Evolutionary conservation across 2,888 invertebrate species (phyloP), one percentile per base, ranked within the genome.

Genomic region (Macropis europaea): DNA sequence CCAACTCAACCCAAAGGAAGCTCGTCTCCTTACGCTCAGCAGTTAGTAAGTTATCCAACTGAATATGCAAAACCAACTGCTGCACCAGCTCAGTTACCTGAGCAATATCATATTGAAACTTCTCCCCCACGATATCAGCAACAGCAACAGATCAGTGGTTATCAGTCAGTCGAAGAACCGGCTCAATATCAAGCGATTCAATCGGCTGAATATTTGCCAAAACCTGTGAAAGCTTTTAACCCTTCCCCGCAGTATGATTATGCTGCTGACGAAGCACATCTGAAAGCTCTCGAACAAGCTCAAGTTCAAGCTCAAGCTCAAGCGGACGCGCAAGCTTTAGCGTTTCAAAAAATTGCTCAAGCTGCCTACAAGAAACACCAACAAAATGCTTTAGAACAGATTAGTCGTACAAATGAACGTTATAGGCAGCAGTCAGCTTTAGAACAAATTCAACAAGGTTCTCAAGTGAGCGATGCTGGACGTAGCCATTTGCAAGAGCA

Each of bases 31-130:
- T 87, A 87, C 36, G 69, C 83, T 0, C 83, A 87, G 34, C 85
- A 86, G 47, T 64, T 84, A 1, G 48, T 84, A 0, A 74, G 78
- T 17, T 87, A 87, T 61, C 78, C 83, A 1, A 47, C 64, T 13
- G 82, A 83, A 32, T 85, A 87, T 13, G 73, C 76, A 0, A 87
- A 86, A 54, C 79, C 86, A 0, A 76, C 77, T 0, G 76, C 76
- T 4, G 56, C 70, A 1, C 56, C 82, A 7, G 45, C 78, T 5
- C 82, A 82, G 0, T 34, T 82, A 5, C 84, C 83, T 1, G 87
- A 88, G 30, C 89, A 89, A 28, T 89, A 89, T 43, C 89, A 88
- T 30, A 85, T 88, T 7, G 89, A 89, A 47, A 89, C 89, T 0
- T 83, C 86, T 0, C 87, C 77, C 11, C 85, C 84, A 1, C 78